These are phyloP conservation scores for Nymphalis c-album DNA, from an alignment of 2,888 invertebrate species.

Conservation along the genomic window DNA sequence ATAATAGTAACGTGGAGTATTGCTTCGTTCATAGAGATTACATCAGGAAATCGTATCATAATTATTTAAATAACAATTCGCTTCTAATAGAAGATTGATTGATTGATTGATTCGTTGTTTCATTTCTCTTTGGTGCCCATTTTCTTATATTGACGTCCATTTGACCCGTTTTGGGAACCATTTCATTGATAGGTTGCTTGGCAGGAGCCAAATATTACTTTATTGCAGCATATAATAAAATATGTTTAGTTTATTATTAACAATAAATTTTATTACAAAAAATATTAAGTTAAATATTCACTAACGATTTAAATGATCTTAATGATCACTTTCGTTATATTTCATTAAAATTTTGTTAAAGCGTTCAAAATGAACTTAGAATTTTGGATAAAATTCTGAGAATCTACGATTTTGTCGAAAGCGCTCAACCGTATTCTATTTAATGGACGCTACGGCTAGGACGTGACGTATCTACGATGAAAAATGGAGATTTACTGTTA, in stretches of 20 bases:
- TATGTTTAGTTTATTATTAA: too few species aligned
- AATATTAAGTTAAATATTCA: background rate
- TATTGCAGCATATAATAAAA: too few species aligned
- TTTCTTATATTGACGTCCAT: too few species aligned
- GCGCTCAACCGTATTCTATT: conserved; percentile 1
- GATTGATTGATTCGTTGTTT: too few species aligned
- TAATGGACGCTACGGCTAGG: background rate
- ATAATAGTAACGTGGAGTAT: too few species aligned
- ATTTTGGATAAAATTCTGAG: conserved; percentile 2
- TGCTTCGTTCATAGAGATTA: too few species aligned
- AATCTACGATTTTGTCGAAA: conserved; percentile 5
- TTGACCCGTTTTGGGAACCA: background rate
- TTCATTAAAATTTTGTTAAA: background rate
- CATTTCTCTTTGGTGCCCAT: too few species aligned
- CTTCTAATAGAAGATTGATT: too few species aligned
- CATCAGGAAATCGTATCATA: too few species aligned
- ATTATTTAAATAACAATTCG: too few species aligned
- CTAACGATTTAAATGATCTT: background rate
- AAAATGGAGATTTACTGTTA: background rate
- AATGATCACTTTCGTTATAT: background rate
- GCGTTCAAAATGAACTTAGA: background rate
- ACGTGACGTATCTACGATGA: conserved; percentile 9
- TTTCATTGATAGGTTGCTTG: background rate
- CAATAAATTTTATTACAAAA: background rate
- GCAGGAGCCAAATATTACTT: too few species aligned